These are phyloP conservation scores for Aeoliscus strigatus DNA, from an alignment of 2,797 vertebrate genomes.

Conservation along the genomic window DNA sequence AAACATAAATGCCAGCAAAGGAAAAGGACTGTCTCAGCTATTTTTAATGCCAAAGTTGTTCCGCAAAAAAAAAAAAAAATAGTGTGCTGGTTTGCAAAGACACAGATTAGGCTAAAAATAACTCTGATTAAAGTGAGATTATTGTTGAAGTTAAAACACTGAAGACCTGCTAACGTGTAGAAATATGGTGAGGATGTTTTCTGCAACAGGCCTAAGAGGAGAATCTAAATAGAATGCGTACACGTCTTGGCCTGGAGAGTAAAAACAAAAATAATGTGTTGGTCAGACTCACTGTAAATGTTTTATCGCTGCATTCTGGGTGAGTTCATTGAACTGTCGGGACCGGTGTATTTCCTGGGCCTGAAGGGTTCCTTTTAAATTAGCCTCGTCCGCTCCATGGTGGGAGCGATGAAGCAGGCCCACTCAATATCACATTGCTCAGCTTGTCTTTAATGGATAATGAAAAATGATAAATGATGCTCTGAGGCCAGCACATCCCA, in stretches of 20 bases:
- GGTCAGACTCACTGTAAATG: constrained; percentile 5
- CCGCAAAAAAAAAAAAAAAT: constrained; percentile 3
- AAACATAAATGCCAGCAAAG: constrained; percentile 31
- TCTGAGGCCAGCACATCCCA: constrained; percentile 14
- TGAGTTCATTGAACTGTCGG: constrained; percentile 68
- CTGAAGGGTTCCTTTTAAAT: constrained; percentile 70
- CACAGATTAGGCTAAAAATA: constrained; percentile 35
- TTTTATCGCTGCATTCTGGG: constrained; percentile 32
- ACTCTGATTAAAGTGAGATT: too few relatives aligned
- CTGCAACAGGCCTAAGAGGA: too few relatives aligned
- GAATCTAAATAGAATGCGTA: too few relatives aligned
- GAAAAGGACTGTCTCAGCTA: too few relatives aligned
- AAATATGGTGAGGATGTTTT: too few relatives aligned
- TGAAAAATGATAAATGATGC: constrained; percentile 53
- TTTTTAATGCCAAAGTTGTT: too few relatives aligned
- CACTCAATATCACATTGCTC: constrained; percentile 61
- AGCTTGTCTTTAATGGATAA: constrained; percentile 55
- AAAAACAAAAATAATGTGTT: too few relatives aligned
- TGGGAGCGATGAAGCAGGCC: constrained; percentile 51
- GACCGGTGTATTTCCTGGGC: constrained; percentile 56
- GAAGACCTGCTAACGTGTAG: too few relatives aligned
- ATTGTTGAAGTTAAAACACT: too few relatives aligned
- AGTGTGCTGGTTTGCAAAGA: constrained; percentile 33
- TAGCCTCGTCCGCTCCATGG: constrained; percentile 61
- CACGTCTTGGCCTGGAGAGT: too few relatives aligned